Percentiles rank a stretch among this genome's conserved stretches.
phyloP scores from a whole-genome alignment of 2,797 vertebrate species.

The Hipposideros larvatus region DNA sequence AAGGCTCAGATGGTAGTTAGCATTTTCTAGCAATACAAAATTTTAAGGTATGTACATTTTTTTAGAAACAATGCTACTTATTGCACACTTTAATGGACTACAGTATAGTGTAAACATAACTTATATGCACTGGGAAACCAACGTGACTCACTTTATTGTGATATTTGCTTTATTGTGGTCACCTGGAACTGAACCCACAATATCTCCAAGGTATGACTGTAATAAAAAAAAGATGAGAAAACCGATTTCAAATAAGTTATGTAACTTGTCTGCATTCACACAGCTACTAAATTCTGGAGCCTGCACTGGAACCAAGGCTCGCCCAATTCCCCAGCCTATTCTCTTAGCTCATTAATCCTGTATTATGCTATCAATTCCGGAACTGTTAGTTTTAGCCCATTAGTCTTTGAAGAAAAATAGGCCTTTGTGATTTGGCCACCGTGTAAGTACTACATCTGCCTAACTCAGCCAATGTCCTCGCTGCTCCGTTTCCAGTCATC shows the following conservation, averaged over 20 bases:
- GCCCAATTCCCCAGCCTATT: background rate
- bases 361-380: background rate
- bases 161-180: background rate
- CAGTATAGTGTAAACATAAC: background rate
- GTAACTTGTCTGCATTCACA: background rate
- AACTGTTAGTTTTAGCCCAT: background rate
- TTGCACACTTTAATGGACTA: background rate
- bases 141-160: background rate
- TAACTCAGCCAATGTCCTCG: background rate
- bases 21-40: background rate
- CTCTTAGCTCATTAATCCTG: background rate
- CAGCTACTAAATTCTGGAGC: background rate
- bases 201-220: background rate
- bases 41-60: background rate
- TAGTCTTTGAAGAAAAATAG: slow-evolving; percentile 8
- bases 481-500: background rate
- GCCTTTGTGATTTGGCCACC: background rate
- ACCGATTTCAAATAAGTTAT: background rate
- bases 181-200: background rate
- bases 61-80: background rate
- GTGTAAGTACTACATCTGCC: background rate
- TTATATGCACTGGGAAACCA: background rate
- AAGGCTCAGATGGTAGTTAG: background rate
- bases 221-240: background rate
- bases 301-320: background rate